phyloP scores from a whole-genome alignment of 2,888 invertebrate species.

The Theodoxus fluviatilis region DNA sequence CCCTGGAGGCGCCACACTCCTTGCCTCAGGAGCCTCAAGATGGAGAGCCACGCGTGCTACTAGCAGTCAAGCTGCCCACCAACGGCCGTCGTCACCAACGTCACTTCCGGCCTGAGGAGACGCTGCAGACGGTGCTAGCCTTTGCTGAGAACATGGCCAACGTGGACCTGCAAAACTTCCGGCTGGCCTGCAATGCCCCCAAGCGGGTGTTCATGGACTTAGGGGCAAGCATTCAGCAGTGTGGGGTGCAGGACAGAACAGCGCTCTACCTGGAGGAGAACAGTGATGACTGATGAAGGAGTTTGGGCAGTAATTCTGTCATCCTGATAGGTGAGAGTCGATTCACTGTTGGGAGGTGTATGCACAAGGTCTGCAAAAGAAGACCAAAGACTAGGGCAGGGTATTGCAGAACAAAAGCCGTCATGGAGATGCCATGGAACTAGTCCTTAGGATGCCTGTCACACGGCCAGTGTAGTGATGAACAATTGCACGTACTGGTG shows the following conservation, averaged over 20 bases:
- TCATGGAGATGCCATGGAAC: too few relatives aligned
- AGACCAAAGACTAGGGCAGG: too few relatives aligned
- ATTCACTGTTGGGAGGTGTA: too few relatives aligned
- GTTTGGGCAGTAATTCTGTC: too few relatives aligned
- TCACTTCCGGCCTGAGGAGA: slow-evolving; percentile 40
- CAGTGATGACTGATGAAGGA: too few relatives aligned
- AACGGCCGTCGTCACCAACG: slow-evolving; percentile 45
- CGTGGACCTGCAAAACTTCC: slow-evolving; percentile 36
- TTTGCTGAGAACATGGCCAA: slow-evolving; percentile 43
- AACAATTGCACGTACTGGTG: too few relatives aligned
- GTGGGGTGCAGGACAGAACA: slow-evolving; percentile 41
- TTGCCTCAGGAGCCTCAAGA: slow-evolving; percentile 41
- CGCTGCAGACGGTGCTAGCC: slow-evolving; percentile 37
- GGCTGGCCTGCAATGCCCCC: slow-evolving; percentile 44
- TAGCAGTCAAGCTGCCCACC: slow-evolving; percentile 43
- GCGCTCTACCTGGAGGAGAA: slow-evolving; percentile 43
- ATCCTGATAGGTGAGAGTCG: too few relatives aligned
- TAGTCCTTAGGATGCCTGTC: too few relatives aligned
- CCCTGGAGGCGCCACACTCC: slow-evolving; percentile 26
- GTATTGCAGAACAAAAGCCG: too few relatives aligned
- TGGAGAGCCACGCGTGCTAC: slow-evolving; percentile 36
- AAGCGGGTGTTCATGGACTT: slow-evolving; percentile 39
- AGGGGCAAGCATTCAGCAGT: slow-evolving; percentile 33
- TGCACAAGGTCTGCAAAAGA: too few relatives aligned
- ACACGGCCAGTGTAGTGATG: too few relatives aligned